A percentile compares a stretch with the other conserved stretches of the same genome.
Conservation (phyloP, 2,888 invertebrate species). For the Brachylomia viminalis region DNA sequence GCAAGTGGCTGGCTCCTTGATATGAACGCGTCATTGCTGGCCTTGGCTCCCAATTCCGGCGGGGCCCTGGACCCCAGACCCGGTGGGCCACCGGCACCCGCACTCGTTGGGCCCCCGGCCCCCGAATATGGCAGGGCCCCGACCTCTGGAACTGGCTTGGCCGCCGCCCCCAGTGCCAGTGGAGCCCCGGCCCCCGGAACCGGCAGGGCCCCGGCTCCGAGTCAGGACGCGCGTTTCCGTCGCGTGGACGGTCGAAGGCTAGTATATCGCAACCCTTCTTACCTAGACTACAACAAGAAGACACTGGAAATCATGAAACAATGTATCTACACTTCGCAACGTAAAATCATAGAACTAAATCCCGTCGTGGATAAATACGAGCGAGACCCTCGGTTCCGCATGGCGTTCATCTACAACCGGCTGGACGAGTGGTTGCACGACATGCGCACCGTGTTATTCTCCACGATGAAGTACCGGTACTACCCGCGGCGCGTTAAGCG, state of each 20-base stretch:
- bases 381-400: constrained; percentile 57
- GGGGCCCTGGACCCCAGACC: not conserved
- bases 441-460: constrained; percentile 56
- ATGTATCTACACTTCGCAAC: constrained; percentile 69
- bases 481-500: constrained; percentile 20
- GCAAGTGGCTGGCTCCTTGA: not conserved
- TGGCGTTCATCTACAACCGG: constrained; percentile 67
- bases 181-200: not conserved
- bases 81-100: too few relatives aligned
- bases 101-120: too few relatives aligned
- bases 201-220: not conserved
- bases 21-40: not conserved
- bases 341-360: constrained; percentile 62
- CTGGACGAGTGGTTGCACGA: constrained; percentile 68
- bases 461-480: not conserved
- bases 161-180: too few relatives aligned
- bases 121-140: not conserved
- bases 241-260: not conserved
- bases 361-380: constrained; percentile 50
- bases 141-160: not conserved
- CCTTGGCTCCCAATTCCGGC: not conserved
- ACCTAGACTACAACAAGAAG: not conserved
- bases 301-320: constrained; percentile 71
- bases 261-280: not conserved
- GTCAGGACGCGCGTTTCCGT: too few relatives aligned